A percentile compares a stretch with the other conserved stretches of the same genome.
Evolutionary conservation across 1,140 invertebrate genomes (phyloP).

Genomic region (Hestina assimilis): DNA sequence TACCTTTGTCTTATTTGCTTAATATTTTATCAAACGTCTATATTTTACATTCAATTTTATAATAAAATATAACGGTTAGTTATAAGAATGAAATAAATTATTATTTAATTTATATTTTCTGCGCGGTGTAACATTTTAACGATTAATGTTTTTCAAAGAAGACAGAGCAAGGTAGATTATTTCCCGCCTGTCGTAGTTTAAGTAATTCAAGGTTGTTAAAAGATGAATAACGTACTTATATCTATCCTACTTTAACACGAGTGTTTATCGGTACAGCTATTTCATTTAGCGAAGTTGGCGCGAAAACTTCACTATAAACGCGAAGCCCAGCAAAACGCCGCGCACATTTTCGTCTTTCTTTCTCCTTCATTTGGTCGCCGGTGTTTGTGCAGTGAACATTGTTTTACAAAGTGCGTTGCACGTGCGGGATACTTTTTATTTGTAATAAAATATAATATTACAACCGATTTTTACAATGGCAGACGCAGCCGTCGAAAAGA

Average conservation of each 20-base stretch:
- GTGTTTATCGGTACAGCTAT: conserved; percentile 26
- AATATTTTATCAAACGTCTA: no score
- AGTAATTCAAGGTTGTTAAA: conserved; percentile 65
- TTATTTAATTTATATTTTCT: conserved; percentile 28
- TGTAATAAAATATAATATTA: conserved; percentile 44
- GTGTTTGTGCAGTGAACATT: conserved; percentile 74
- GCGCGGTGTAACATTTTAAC: conserved; percentile 45
- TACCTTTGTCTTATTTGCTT: no score
- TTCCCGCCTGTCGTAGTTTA: conserved; percentile 41
- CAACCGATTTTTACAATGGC: conserved; percentile 64
- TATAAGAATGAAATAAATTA: background rate
- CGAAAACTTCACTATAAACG: conserved; percentile 51
- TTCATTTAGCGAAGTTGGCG: conserved; percentile 50
- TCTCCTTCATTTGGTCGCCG: conserved; percentile 73
- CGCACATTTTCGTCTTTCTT: conserved; percentile 60
- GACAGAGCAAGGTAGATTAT: conserved; percentile 62
- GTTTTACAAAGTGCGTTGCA: conserved; percentile 63
- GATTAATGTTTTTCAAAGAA: conserved; percentile 62
- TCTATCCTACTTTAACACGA: conserved; percentile 40
- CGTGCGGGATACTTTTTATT: conserved; percentile 56
- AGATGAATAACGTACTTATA: conserved; percentile 35
- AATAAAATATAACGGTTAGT: background rate
- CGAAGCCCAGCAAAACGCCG: conserved; percentile 52
- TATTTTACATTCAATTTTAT: background rate
- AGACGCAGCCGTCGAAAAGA: conserved; percentile 75